These are phyloP conservation scores for Acrocera orbiculus DNA, from an alignment of 2,888 invertebrate species.

Conservation along the genomic window DNA sequence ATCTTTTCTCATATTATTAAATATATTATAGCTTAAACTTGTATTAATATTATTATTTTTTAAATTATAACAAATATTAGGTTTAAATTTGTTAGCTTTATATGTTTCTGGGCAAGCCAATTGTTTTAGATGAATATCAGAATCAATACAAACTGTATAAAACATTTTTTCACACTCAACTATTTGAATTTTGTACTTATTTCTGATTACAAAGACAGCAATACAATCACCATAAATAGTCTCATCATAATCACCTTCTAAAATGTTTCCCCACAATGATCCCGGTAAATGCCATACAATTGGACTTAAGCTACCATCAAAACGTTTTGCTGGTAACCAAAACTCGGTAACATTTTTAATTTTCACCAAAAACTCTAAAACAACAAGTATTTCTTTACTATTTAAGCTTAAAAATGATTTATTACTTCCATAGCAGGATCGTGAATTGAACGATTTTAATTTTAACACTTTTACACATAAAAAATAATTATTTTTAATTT, in stretches of 20 bases:
- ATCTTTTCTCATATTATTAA: too few species aligned
- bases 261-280: conserved; percentile 18
- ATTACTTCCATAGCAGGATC: conserved; percentile 20
- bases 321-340: conserved; percentile 36
- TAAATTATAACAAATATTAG: conserved; percentile 21
- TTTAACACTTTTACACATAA: conserved; percentile 24
- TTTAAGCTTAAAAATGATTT: conserved; percentile 14
- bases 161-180: too few species aligned
- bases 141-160: conserved; percentile 19
- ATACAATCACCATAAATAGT: conserved; percentile 18
- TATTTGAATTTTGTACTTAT: too few species aligned
- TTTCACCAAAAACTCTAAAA: conserved; percentile 21
- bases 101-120: conserved; percentile 18
- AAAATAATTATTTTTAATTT: conserved; percentile 9
- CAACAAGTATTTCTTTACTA: conserved; percentile 9
- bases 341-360: conserved; percentile 17
- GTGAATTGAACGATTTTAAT: conserved; percentile 11
- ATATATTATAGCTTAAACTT: too few species aligned
- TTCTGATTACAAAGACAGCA: too few species aligned
- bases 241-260: conserved; percentile 13
- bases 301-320: conserved; percentile 26
- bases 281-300: conserved; percentile 35
- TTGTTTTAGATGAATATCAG: conserved; percentile 13
- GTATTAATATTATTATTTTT: background rate
- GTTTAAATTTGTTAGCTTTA: conserved; percentile 17